Evolutionary conservation across 1,140 invertebrate genomes (phyloP).

Genomic region (Drosophila sulfurigaster): DNA sequence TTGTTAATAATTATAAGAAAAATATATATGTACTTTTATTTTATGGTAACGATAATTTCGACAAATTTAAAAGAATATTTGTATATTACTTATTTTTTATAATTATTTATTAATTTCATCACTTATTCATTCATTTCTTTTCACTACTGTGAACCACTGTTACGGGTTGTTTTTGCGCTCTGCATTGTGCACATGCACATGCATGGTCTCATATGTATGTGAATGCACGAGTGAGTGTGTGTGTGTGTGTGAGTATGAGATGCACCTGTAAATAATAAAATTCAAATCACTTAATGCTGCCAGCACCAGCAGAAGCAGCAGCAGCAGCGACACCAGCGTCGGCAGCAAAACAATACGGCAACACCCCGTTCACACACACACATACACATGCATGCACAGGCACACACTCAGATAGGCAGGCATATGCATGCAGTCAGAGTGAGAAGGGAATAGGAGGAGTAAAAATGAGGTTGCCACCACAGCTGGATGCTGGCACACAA

Average conservation of each 20-base stretch:
- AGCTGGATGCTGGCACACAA: constrained; percentile 50
- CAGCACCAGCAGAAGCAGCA: constrained; percentile 26
- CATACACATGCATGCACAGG: constrained; percentile 30
- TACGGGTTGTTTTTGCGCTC: constrained; percentile 5
- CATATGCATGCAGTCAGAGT: constrained; percentile 1
- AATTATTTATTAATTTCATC: not conserved
- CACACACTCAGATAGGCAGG: not conserved
- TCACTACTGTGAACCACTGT: constrained; percentile 20
- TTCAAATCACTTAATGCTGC: constrained; percentile 81
- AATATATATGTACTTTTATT: too few species aligned
- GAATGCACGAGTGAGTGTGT: constrained; percentile 2
- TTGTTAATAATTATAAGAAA: too few species aligned
- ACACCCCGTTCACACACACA: constrained; percentile 63
- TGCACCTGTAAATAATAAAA: constrained; percentile 82
- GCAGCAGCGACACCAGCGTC: constrained; percentile 39
- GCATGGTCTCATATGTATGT: not conserved
- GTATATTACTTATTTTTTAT: too few species aligned
- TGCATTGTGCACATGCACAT: constrained; percentile 19
- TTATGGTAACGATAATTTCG: too few species aligned
- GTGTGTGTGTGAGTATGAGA: constrained; percentile 42
- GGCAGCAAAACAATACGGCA: constrained; percentile 71
- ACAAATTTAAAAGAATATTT: too few species aligned
- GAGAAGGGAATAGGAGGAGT: constrained; percentile 5
- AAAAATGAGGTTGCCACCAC: constrained; percentile 79
- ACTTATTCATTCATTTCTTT: too few species aligned